Percentiles rank a stretch among this genome's conserved stretches.
Evolutionary conservation across 2,797 vertebrate species (phyloP).

Genomic region (Glyptemys insculpta): DNA sequence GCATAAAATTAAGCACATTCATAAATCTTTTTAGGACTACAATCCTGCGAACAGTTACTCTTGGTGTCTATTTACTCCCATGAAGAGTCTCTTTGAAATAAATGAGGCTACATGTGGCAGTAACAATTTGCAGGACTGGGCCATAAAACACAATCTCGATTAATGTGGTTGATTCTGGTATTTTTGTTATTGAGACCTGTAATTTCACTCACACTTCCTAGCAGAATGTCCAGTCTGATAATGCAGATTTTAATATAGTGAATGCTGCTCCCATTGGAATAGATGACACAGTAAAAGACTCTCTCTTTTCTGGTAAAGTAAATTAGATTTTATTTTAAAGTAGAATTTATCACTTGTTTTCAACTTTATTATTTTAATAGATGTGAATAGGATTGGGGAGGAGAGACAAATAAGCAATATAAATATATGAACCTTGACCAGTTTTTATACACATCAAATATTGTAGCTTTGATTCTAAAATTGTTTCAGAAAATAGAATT

Average conservation of each 20-base stretch:
- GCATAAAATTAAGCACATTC: background rate
- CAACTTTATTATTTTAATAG: constrained; percentile 37
- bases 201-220: constrained; percentile 13
- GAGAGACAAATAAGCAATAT: background rate
- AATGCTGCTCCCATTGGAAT: constrained; percentile 21
- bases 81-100: constrained; percentile 20
- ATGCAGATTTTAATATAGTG: constrained; percentile 7
- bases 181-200: constrained; percentile 31
- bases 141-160: constrained; percentile 35
- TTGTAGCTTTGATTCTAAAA: background rate
- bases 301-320: constrained; percentile 29
- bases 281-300: constrained; percentile 11
- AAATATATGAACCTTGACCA: background rate
- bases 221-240: constrained; percentile 47
- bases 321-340: constrained; percentile 20
- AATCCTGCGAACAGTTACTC: constrained; percentile 5
- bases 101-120: background rate
- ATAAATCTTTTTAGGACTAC: background rate
- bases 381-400: background rate
- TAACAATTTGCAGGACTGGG: constrained; percentile 1
- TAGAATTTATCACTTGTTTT: background rate
- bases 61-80: background rate
- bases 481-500: background rate
- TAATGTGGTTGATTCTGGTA: background rate
- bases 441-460: background rate